Evolutionary conservation across 2,113 vertebrate genomes (phyloP).

Genomic region (Anhinga anhinga): DNA sequence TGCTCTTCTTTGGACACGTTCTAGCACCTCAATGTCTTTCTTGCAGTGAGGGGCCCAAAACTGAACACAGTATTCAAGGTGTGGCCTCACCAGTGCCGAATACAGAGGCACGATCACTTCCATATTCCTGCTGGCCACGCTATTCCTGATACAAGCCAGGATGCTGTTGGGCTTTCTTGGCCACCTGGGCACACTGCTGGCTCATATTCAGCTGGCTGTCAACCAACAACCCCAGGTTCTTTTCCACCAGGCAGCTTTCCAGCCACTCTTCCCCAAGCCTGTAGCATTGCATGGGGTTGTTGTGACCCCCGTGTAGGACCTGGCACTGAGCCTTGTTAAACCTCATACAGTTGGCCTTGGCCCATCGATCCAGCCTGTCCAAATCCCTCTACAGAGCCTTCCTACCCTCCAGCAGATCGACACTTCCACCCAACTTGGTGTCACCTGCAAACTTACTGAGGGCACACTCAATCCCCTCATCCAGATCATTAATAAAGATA

Average conservation of each 20-base stretch:
- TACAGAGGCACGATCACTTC: not conserved
- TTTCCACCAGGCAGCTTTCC: not conserved
- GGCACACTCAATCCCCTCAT: not conserved
- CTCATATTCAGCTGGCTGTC: too few species aligned
- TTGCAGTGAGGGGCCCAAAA: too few species aligned
- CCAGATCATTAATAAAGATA: not conserved
- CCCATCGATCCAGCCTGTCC: not conserved
- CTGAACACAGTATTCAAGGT: not conserved
- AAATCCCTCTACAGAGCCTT: not conserved
- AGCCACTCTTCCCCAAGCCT: too few species aligned
- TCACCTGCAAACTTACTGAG: not conserved
- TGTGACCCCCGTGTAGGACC: not conserved
- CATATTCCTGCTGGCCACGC: too few species aligned
- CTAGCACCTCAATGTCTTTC: too few species aligned
- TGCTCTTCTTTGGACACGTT: too few species aligned
- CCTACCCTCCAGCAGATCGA: not conserved
- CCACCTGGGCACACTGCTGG: too few species aligned
- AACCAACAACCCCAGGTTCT: not conserved
- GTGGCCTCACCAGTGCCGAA: not conserved
- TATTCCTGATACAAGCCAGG: too few species aligned
- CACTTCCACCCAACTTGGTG: not conserved
- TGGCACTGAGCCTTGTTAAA: not conserved
- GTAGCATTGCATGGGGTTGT: not conserved
- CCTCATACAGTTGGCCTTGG: not conserved
- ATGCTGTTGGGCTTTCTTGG: too few species aligned